phyloP scores from a whole-genome alignment of 1,140 invertebrate genomes.

The Megathymus violae region DNA sequence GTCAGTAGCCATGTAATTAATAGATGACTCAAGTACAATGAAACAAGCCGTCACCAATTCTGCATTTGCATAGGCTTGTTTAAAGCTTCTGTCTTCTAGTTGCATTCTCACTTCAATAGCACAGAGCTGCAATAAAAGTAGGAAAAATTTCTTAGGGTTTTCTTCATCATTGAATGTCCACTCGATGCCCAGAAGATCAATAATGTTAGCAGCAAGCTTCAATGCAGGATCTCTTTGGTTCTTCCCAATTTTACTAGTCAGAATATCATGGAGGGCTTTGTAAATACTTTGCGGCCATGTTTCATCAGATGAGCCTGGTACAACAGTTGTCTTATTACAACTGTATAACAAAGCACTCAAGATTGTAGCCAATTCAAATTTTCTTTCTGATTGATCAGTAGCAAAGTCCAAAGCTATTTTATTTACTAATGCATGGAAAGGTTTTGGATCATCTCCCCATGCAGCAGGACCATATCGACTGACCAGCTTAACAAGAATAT shows the following conservation, averaged over 20 bases:
- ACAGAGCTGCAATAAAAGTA: conserved; percentile 92
- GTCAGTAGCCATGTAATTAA: conserved; percentile 92
- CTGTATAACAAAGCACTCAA: conserved; percentile 90
- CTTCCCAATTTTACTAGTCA: conserved; percentile 93
- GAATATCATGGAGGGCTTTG: conserved; percentile 91
- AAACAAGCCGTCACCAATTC: conserved; percentile 93
- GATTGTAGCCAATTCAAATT: conserved; percentile 93
- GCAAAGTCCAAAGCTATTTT: conserved; percentile 94
- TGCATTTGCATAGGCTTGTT: conserved; percentile 89
- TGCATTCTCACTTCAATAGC: conserved; percentile 97
- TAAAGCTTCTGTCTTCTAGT: conserved; percentile 92
- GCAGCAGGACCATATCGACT: conserved; percentile 87
- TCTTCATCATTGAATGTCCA: conserved; percentile 92
- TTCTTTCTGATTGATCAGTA: conserved; percentile 92
- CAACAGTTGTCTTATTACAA: conserved; percentile 87
- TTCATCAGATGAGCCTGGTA: conserved; percentile 86
- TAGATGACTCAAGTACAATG: conserved; percentile 91
- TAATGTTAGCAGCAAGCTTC: conserved; percentile 90
- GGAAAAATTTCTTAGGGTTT: conserved; percentile 91
- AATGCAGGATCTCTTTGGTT: conserved; percentile 94
- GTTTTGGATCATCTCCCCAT: conserved; percentile 89
- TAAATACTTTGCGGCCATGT: conserved; percentile 91
- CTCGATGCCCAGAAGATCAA: conserved; percentile 93
- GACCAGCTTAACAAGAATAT: conserved; percentile 89
- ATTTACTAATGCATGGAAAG: conserved; percentile 92